A percentile compares a stretch with the other conserved stretches of the same genome.
phyloP scores from a whole-genome alignment of 2,113 vertebrate genomes.

The Accipiter cooperii region DNA sequence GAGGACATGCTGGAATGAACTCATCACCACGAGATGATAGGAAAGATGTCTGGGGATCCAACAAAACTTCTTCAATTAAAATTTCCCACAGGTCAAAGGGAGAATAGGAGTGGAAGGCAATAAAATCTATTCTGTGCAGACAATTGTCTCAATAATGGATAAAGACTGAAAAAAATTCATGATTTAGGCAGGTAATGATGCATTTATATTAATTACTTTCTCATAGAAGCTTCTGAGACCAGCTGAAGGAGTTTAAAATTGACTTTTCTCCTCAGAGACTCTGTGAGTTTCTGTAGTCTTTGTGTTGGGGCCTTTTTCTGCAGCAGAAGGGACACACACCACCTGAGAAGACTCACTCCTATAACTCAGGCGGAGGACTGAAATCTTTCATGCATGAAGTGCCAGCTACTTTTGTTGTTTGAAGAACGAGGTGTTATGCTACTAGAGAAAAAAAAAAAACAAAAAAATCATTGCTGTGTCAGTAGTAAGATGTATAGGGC shows the following conservation, averaged over 20 bases:
- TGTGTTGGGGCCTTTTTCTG: not conserved
- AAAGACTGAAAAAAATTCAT: not conserved
- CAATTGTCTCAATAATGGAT: not conserved
- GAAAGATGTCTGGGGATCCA: not conserved
- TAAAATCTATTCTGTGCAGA: not conserved
- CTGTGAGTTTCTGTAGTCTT: not conserved
- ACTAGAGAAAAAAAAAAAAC: not conserved
- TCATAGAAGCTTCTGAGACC: not conserved
- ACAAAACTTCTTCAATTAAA: not conserved
- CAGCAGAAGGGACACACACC: not conserved
- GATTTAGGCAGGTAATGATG: not conserved
- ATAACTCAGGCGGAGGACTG: not conserved
- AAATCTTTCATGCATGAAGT: not conserved
- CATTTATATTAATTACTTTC: not conserved
- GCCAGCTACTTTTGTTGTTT: not conserved
- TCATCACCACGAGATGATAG: not conserved
- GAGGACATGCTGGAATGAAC: not conserved
- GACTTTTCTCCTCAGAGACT: not conserved
- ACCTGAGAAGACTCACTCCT: not conserved
- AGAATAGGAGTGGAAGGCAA: not conserved
- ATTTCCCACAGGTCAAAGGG: not conserved
- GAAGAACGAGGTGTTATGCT: rapidly evolving
- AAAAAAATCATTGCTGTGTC: not conserved
- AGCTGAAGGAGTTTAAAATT: not conserved
- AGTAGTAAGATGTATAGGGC: not conserved